Evolutionary conservation across 2,113 vertebrate genomes (phyloP).

Genomic region (Protobothrops mucrosquamatus): DNA sequence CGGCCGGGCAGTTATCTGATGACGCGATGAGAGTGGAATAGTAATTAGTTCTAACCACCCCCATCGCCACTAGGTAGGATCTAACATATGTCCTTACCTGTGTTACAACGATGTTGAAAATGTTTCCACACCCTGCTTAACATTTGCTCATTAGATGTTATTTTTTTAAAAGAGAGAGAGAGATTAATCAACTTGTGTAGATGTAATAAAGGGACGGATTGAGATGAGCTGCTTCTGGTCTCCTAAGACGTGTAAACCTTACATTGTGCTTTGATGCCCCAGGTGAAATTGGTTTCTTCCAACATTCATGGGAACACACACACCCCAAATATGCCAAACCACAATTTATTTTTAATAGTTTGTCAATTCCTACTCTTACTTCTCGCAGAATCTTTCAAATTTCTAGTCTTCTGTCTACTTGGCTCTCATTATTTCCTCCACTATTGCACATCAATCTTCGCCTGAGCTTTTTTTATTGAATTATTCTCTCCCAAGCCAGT

Average conservation of each 20-base stretch:
- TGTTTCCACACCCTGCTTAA: neutral
- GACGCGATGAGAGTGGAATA: no score
- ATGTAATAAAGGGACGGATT: neutral
- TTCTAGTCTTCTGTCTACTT: neutral
- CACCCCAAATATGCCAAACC: neutral
- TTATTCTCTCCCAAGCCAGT: neutral
- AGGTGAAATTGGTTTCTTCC: neutral
- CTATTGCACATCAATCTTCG: neutral
- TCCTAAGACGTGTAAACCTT: neutral
- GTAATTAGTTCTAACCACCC: no score
- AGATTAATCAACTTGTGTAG: neutral
- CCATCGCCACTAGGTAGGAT: no score
- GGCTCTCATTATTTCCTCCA: neutral
- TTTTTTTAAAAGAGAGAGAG: neutral
- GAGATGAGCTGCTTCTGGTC: neutral
- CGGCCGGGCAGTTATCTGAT: no score
- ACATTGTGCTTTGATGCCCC: neutral
- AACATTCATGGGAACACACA: no score
- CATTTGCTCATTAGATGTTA: neutral
- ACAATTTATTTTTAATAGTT: neutral
- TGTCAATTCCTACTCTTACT: neutral
- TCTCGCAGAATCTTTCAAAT: neutral
- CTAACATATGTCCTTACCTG: no score
- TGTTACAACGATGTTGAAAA: neutral
- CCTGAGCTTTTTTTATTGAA: neutral